A percentile compares a stretch with the other conserved stretches of the same genome.
Conservation (phyloP, 35 echinoderm and acorn worm species). For the Apostichopus californicus region DNA sequence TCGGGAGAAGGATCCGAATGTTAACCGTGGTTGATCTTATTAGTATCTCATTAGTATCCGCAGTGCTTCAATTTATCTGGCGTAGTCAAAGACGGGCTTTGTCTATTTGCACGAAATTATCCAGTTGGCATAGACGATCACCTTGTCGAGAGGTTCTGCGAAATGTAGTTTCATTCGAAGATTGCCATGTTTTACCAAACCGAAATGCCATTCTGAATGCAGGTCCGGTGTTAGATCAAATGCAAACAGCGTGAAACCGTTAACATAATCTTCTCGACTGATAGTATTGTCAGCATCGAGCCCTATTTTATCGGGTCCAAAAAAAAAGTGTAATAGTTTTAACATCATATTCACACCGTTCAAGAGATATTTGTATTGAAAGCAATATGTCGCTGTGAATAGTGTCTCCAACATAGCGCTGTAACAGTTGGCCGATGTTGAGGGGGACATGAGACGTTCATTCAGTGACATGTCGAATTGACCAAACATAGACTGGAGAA, state of each 20-base stretch:
- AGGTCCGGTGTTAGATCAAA: constrained; percentile 66
- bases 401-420: no score
- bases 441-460: neutral
- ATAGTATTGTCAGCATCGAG: constrained; percentile 56
- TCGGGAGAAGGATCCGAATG: neutral
- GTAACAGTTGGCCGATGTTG: no score
- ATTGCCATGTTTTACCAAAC: constrained; percentile 62
- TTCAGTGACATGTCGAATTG: constrained; percentile 64
- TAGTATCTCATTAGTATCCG: neutral
- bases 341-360: no score
- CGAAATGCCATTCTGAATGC: constrained; percentile 50
- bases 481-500: neutral
- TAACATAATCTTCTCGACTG: constrained; percentile 49
- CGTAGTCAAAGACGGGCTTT: neutral
- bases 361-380: no score
- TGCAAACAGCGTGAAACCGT: constrained; percentile 29
- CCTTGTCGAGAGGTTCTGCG: constrained; percentile 22
- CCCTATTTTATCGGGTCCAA: constrained; percentile 39
- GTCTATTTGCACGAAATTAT: constrained; percentile 66
- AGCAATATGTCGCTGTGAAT: no score
- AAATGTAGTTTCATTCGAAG: constrained; percentile 53
- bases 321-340: neutral
- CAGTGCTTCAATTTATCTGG: neutral
- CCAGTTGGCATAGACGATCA: constrained; percentile 63
- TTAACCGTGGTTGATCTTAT: no score